Conservation (phyloP, 1,140 invertebrate species). For the Caenorhabditis briggsae region DNA sequence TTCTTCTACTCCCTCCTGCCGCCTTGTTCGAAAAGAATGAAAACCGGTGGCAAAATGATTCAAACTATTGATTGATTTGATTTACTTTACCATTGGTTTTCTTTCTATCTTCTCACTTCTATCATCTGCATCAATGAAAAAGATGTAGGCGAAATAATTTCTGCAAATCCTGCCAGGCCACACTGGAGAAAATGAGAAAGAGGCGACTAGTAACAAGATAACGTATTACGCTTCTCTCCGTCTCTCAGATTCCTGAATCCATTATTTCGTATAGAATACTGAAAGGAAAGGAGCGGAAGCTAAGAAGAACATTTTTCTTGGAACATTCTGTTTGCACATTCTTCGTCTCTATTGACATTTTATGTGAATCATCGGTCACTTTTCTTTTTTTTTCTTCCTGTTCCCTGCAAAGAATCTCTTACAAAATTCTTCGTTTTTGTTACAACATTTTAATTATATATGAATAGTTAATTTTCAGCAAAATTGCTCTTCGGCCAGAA, state of each 20-base stretch:
- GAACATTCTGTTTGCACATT: conserved; percentile 25
- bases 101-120: background rate
- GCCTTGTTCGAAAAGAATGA: background rate
- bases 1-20: background rate
- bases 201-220: conserved; percentile 38
- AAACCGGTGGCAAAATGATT: background rate
- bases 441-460: background rate
- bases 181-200: background rate
- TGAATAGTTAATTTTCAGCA: background rate
- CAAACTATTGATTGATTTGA: conserved; percentile 7
- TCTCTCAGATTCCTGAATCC: background rate
- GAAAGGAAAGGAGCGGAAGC: conserved; percentile 18
- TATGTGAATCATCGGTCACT: conserved; percentile 27
- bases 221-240: conserved; percentile 36
- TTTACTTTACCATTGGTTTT: background rate
- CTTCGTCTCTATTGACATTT: conserved; percentile 6
- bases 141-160: conserved; percentile 1
- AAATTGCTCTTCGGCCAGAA: conserved; percentile 47
- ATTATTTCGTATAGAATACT: conserved; percentile 14
- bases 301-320: conserved; percentile 27
- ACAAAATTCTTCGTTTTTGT: background rate
- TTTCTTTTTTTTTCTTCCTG: background rate
- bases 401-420: background rate
- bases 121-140: background rate
- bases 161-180: background rate